Conservation (phyloP, 2,113 vertebrate genomes). For the Nesoenas mayeri region DNA sequence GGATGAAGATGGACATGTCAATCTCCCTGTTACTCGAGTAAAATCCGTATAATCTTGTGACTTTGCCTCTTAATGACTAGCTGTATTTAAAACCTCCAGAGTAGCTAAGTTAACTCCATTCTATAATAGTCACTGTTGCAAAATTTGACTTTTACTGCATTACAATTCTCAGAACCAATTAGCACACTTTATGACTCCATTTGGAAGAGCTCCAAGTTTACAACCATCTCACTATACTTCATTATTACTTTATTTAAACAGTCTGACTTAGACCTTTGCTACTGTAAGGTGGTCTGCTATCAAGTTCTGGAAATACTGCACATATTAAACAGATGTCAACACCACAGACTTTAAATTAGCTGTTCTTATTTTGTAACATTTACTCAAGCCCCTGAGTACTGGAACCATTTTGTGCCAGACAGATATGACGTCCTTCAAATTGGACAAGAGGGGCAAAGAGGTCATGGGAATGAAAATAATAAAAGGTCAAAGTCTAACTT, state of each 20-base stretch:
- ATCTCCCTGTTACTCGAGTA: not conserved
- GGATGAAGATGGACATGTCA: not conserved
- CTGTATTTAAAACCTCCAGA: slow-evolving; percentile 50
- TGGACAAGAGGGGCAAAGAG: not conserved
- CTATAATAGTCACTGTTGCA: slow-evolving; percentile 56
- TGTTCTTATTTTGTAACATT: slow-evolving; percentile 43
- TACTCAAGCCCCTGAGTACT: slow-evolving; percentile 7
- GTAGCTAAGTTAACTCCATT: slow-evolving; percentile 59
- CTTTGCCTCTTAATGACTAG: slow-evolving; percentile 12
- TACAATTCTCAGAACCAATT: slow-evolving; percentile 69
- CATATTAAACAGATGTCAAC: slow-evolving; percentile 70
- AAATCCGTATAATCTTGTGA: slow-evolving; percentile 15
- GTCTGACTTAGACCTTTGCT: slow-evolving; percentile 44
- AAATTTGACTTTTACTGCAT: slow-evolving; percentile 63
- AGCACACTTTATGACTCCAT: slow-evolving; percentile 71
- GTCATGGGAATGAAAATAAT: not conserved
- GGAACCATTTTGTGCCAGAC: slow-evolving; percentile 4
- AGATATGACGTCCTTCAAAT: slow-evolving; percentile 7
- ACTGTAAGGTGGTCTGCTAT: slow-evolving; percentile 24
- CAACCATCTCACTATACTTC: slow-evolving; percentile 37
- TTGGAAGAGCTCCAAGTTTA: slow-evolving; percentile 71
- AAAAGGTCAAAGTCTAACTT: not conserved
- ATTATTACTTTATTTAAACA: slow-evolving; percentile 74
- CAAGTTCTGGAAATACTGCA: slow-evolving; percentile 40
- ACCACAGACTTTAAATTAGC: slow-evolving; percentile 61